Base-by-base conservation (phyloP, 1,140 invertebrate genomes). In the Agraylea sexmaculata region DNA sequence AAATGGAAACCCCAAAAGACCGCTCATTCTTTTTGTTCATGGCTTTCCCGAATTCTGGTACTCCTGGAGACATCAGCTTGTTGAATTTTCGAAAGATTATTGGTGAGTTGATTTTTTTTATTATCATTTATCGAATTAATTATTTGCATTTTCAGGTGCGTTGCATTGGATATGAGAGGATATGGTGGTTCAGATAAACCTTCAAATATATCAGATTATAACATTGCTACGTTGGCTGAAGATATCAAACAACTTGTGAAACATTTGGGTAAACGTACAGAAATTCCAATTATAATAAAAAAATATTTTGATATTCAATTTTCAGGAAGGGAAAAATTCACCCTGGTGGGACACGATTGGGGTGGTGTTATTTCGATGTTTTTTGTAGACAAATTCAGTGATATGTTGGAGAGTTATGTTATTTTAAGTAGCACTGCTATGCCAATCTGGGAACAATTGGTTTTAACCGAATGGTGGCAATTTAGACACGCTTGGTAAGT, bases 41-140 rank as follows among this genome's bases (percentile, higher is more conserved):
- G 78, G 78, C 3, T 80, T 77, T 47, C 78, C 77, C 0, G 77
- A 80, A 49, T 78, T 78, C 49, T 81, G 77, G 78, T 80, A 73
- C 51, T 74, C 70, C 2, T 80, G 75, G 75, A 53, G 75, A 12
- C 59, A 75, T 54, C 77, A 80, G 52, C 57, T 80, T 8, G 56
- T 65, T 17, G 62, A 76, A 27, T 78, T 80, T 47, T 62, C 69
- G 10, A 66, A 69, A 49, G 64, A 74, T 44, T 74, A 77, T 56
- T 74, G 76, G 75, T 77, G 55, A 54, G 46, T n/a, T n/a, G n/a
- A n/a, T n/a, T n/a, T n/a, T n/a, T n/a, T n/a, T n/a, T n/a, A n/a
- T n/a, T n/a, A n/a, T n/a, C n/a, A n/a, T n/a, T n/a, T n/a, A n/a
- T n/a, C n/a, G n/a, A n/a, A n/a, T n/a, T 17, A 33, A 6, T 4